Evolutionary conservation across 2,113 vertebrate species (phyloP), one percentile per base, ranked within the genome.

Genomic region (Malurus melanocephalus): DNA sequence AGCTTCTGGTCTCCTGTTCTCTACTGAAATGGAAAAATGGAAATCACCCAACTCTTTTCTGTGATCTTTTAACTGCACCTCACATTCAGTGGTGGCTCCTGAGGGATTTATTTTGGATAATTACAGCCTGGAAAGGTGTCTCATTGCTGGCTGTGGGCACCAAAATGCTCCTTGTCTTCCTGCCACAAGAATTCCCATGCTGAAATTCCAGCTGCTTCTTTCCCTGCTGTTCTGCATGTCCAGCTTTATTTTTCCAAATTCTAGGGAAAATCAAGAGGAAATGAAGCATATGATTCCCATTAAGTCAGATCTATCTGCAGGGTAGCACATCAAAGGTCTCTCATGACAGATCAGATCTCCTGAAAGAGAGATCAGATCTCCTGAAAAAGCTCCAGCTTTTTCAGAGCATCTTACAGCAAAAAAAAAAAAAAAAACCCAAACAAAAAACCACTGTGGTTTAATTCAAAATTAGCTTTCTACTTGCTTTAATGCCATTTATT

Each of bases 261-360:
- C 30, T 3, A 5, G 23, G 2, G 57, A 17, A n/a, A n/a, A 42
- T 3, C 43, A 11, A 5, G 40, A 75, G 84, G 33, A 60, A 33
- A 56, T 0, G 42, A 68, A 33, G 60, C 19, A 27, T 3, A 6
- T 0, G 21, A 42, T 4, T 10, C 48, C 2, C 0, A 2, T 28
- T 2, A 22, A 6, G 11, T 14, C 26, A 85, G 38, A 26, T 53
- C 1, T 19, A 2, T 8, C 9, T 32, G 42, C 76, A 71, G 68
- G 40, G 49, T 4, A 32, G 40, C 6, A 14, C 60, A 69, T 32
- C 52, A 65, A 60, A 84, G 35, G 10, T n/a, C 51, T 69, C 26
- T 17, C 22, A 11, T 6, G 38, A 78, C 61, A 74, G 52, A n/a
- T 23, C 35, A 30, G 60, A 38, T 65, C 32, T 42, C 16, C 42